These are phyloP conservation scores for Geotrypetes seraphini DNA, from an alignment of 2,797 vertebrate genomes.

Conservation along the genomic window DNA sequence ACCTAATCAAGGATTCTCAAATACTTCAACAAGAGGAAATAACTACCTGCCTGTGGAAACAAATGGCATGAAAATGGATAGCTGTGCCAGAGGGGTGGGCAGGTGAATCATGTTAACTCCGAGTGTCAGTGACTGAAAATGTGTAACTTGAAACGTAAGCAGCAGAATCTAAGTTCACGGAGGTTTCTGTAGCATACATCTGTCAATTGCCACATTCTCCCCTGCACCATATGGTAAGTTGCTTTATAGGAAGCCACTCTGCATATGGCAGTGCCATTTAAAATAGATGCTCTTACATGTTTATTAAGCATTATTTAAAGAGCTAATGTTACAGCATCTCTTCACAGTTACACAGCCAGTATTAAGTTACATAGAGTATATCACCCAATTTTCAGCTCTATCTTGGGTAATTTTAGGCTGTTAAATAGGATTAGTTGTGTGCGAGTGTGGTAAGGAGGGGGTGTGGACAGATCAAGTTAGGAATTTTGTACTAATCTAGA, in stretches of 20 bases:
- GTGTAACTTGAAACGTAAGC: conserved; percentile 62
- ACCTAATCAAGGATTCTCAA: background rate
- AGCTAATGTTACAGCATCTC: conserved; percentile 47
- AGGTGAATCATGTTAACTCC: conserved; percentile 6
- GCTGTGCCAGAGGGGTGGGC: background rate
- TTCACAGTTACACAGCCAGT: conserved; percentile 31
- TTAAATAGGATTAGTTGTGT: conserved; percentile 2
- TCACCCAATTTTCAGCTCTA: conserved; percentile 15
- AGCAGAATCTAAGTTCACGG: conserved; percentile 2
- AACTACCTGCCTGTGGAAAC: background rate
- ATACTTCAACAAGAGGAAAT: background rate
- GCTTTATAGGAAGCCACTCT: conserved; percentile 50
- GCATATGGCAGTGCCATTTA: conserved; percentile 49
- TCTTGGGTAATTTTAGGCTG: conserved; percentile 9
- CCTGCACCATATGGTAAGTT: conserved; percentile 68
- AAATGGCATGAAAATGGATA: conserved; percentile 12
- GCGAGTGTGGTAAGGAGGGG: background rate
- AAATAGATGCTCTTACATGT: conserved; percentile 41
- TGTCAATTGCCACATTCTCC: conserved; percentile 57
- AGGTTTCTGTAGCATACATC: conserved; percentile 16
- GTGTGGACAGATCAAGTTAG: background rate
- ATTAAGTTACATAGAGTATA: conserved; percentile 41
- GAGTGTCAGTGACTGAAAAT: conserved; percentile 15
- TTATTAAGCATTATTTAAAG: conserved; percentile 30
- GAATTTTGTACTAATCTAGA: background rate